Evolutionary conservation across 2,113 vertebrate species (phyloP).

Genomic region (Menura novaehollandiae): DNA sequence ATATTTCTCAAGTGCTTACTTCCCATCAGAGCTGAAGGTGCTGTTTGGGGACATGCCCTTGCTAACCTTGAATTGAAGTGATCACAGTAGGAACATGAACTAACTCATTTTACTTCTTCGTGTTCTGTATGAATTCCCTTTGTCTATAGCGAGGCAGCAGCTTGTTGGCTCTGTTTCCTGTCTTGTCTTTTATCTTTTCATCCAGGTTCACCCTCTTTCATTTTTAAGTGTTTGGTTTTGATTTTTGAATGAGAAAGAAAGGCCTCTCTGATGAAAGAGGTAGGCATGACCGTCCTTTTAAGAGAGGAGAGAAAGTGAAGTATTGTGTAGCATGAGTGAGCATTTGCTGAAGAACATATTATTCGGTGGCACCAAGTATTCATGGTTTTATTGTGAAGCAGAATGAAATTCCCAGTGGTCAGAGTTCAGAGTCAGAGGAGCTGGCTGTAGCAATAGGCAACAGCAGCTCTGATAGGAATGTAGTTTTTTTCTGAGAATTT

Average conservation of each 20-base stretch:
- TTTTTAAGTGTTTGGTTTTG: background rate
- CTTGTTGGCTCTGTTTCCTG: background rate
- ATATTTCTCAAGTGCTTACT: background rate
- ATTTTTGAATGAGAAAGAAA: background rate
- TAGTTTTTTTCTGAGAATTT: background rate
- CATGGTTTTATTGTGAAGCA: background rate
- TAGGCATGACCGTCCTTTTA: background rate
- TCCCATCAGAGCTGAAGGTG: background rate
- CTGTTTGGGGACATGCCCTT: background rate
- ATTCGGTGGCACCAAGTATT: background rate
- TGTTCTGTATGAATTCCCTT: background rate
- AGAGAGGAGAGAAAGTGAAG: background rate
- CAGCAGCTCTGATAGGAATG: background rate
- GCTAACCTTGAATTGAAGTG: background rate
- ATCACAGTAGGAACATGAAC: background rate
- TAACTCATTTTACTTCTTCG: background rate
- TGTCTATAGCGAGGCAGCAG: background rate
- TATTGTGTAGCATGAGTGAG: background rate
- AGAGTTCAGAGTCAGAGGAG: background rate
- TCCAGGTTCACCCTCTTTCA: background rate
- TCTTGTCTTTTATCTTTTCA: background rate
- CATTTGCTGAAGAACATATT: background rate
- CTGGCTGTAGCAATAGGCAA: background rate
- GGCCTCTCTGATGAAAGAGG: background rate
- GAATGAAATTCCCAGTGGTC: background rate